These are phyloP conservation scores for Pyxicephalus adspersus DNA, from an alignment of 2,113 vertebrate species.

Conservation along the genomic window DNA sequence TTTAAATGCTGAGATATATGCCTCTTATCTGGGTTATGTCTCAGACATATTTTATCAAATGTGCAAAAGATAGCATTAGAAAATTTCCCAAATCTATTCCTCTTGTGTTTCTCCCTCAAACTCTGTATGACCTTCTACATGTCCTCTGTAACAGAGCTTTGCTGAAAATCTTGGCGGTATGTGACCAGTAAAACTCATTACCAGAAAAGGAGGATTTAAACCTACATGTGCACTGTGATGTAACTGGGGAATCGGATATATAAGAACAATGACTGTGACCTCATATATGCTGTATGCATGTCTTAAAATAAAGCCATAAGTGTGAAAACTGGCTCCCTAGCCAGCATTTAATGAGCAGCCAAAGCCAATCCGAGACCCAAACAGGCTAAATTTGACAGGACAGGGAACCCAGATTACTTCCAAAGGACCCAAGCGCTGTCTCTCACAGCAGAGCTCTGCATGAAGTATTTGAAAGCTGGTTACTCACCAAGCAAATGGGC, in stretches of 20 bases:
- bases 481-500: constrained; percentile 13
- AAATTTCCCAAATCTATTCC: too few species aligned
- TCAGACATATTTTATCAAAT: too few species aligned
- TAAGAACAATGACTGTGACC: not conserved
- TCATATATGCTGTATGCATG: not conserved
- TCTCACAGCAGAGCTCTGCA: constrained; percentile 18
- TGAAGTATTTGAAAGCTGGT: not conserved
- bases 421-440: constrained; percentile 31
- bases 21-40: too few species aligned
- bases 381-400: constrained; percentile 17
- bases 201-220: not conserved
- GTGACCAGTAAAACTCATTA: too few species aligned
- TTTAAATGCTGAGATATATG: too few species aligned
- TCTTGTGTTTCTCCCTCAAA: too few species aligned
- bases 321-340: constrained; percentile 24
- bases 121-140: too few species aligned
- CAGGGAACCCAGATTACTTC: not conserved
- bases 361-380: not conserved
- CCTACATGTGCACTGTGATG: not conserved
- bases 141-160: too few species aligned
- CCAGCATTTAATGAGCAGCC: not conserved
- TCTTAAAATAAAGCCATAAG: not conserved
- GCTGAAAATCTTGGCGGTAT: too few species aligned
- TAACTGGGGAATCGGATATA: not conserved
- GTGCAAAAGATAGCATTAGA: too few species aligned